These are phyloP conservation scores for Aleiodes leptofemur DNA, from an alignment of 2,888 invertebrate species.

Conservation along the genomic window DNA sequence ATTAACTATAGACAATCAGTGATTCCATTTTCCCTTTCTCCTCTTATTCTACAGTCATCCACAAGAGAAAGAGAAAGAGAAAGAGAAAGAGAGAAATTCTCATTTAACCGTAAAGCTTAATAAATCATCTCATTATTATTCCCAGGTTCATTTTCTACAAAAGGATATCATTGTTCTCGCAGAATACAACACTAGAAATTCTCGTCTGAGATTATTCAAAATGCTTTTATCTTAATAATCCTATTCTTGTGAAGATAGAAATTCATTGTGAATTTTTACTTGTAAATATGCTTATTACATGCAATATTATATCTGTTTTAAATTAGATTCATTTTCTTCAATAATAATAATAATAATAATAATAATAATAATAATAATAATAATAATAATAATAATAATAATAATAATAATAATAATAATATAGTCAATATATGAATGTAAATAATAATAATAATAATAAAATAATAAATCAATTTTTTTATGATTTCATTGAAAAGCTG, in stretches of 20 bases:
- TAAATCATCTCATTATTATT: slow-evolving; percentile 36
- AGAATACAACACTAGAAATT: slow-evolving; percentile 40
- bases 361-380: too few relatives aligned
- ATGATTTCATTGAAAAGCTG: too few relatives aligned
- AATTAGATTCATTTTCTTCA: not conserved
- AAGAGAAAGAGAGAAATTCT: slow-evolving; percentile 24
- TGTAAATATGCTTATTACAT: slow-evolving; percentile 1
- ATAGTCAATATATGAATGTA: too few relatives aligned
- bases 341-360: too few relatives aligned
- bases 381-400: too few relatives aligned
- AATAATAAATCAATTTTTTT: too few relatives aligned
- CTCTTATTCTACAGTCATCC: too few relatives aligned
- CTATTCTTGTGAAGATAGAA: slow-evolving; percentile 8
- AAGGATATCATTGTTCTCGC: slow-evolving; percentile 28
- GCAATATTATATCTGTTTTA: not conserved
- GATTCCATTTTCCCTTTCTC: slow-evolving; percentile 12
- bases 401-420: too few relatives aligned
- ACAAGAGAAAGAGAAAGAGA: too few relatives aligned
- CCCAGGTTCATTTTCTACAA: slow-evolving; percentile 5
- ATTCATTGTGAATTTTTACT: not conserved
- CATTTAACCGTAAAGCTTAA: slow-evolving; percentile 29
- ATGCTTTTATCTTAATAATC: slow-evolving; percentile 32
- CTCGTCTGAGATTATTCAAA: slow-evolving; percentile 35
- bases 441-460: too few relatives aligned
- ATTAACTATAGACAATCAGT: slow-evolving; percentile 13